Base-by-base conservation (phyloP, 2,888 invertebrate genomes). In the Latrodectus elegans region DNA sequence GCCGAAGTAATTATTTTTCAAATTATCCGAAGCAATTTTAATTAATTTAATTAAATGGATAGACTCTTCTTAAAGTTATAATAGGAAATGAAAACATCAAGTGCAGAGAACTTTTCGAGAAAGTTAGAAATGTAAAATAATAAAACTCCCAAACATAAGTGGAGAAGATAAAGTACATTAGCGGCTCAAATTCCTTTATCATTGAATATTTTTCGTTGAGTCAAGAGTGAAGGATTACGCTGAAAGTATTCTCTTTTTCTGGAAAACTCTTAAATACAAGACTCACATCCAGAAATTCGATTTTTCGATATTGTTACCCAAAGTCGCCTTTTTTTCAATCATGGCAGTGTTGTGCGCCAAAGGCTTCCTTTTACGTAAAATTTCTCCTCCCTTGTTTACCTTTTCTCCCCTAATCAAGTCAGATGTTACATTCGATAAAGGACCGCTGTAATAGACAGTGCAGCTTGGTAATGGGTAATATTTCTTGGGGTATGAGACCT, bases 381-480 rank as follows among this genome's bases (percentile, higher is more conserved):
- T 55, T 49, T 70, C 60, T 38, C 12, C 11, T 22, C 60, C 38
- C 74, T 64, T 74, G 74, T 82, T 74, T 82, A 82, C 75, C 55
- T 72, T 51, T 67, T 38, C 67, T 64, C 10, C 70, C 67, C 74
- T 82, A 82, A 82, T 82, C 74, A 75, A 82, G 82, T 75, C 68
- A 70, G 75, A 68, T 75, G 68, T 51, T 68, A 70, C 60, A 75
- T 82, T 82, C 70, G 82, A 82, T 82, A 75, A 68, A 82, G 64
- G 38, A 53, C 74, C 75, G 67, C 73, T 38, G 82, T 65, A 75
- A 74, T 81, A 73, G 72, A 65, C 81, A 38, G 49, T n/a, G 17
- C 55, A 17, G 52, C 81, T 11, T 12, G 11, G 51, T 26, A 70
- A 82, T 49, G 60, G 60, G 82, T 82, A 82, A 75, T 82, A 82